Percentiles rank a stretch among this genome's conserved stretches.
phyloP scores from a whole-genome alignment of 64 coral and sea anemone genomes.

The Porites australiensis region DNA sequence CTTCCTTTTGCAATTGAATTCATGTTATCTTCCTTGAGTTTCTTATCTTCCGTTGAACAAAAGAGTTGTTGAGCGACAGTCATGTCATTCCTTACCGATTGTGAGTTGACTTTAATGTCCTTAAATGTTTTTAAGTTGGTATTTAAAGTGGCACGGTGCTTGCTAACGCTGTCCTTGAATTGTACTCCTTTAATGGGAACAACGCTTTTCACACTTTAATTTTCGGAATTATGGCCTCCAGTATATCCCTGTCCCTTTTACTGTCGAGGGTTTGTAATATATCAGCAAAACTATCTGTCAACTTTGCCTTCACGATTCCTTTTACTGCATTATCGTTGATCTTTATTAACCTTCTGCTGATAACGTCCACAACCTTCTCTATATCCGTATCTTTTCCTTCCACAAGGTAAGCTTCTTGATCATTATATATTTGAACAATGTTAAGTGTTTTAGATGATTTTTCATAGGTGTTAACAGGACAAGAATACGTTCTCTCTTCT shows the following conservation, averaged over 20 bases:
- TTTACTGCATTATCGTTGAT: neutral
- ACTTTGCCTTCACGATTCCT: neutral
- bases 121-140: too few relatives aligned
- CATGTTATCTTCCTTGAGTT: too few relatives aligned
- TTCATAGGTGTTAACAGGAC: slow-evolving; percentile 20
- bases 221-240: too few relatives aligned
- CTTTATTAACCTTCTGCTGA: neutral
- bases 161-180: too few relatives aligned
- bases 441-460: neutral
- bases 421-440: slow-evolving; percentile 28
- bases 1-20: slow-evolving; percentile 8
- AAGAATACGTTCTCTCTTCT: neutral
- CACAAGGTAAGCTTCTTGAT: neutral
- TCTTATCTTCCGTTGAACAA: too few relatives aligned
- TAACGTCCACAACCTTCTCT: neutral
- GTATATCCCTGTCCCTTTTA: too few relatives aligned
- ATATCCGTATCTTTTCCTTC: slow-evolving; percentile 6
- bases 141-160: too few relatives aligned
- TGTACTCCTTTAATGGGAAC: too few relatives aligned
- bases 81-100: too few relatives aligned
- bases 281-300: neutral
- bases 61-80: too few relatives aligned
- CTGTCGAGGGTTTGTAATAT: neutral
- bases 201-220: too few relatives aligned
- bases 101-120: too few relatives aligned